Evolutionary conservation across 1,140 invertebrate species (phyloP).

Genomic region (Drosophila willistoni): DNA sequence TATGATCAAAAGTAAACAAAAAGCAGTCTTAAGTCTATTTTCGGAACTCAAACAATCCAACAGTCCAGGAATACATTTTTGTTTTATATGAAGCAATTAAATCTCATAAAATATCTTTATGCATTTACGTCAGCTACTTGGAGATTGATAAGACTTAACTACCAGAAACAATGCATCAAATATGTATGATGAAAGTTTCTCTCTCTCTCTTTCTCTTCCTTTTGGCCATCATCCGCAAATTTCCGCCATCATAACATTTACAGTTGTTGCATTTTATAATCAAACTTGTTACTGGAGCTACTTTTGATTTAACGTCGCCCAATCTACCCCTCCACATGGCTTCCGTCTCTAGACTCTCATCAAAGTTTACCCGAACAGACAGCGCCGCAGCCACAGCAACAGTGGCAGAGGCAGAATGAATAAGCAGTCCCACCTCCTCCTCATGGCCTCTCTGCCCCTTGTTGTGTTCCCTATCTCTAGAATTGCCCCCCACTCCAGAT

Average conservation of each 20-base stretch:
- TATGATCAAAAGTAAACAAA: too few relatives aligned
- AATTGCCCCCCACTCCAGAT: background rate
- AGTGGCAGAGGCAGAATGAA: constrained; percentile 43
- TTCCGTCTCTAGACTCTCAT: constrained; percentile 53
- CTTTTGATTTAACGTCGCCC: constrained; percentile 66
- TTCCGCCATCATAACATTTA: constrained; percentile 72
- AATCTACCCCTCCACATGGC: constrained; percentile 24
- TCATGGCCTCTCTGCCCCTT: background rate
- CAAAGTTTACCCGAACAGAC: constrained; percentile 75
- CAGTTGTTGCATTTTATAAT: constrained; percentile 79
- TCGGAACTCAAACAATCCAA: too few relatives aligned
- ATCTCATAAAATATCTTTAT: constrained; percentile 1
- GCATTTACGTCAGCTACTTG: constrained; percentile 4
- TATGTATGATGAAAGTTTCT: background rate
- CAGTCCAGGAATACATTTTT: too few relatives aligned
- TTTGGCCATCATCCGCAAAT: constrained; percentile 55
- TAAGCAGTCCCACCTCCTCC: constrained; percentile 42
- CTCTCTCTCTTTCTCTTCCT: background rate
- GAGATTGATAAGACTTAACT: constrained; percentile 18
- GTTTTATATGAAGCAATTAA: background rate
- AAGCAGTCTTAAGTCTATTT: too few relatives aligned
- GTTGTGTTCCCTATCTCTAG: background rate
- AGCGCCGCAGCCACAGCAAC: constrained; percentile 57
- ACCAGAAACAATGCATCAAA: constrained; percentile 42
- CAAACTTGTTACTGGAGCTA: constrained; percentile 74